Conservation (phyloP, 2,113 vertebrate species). For the Diadophis punctatus region DNA sequence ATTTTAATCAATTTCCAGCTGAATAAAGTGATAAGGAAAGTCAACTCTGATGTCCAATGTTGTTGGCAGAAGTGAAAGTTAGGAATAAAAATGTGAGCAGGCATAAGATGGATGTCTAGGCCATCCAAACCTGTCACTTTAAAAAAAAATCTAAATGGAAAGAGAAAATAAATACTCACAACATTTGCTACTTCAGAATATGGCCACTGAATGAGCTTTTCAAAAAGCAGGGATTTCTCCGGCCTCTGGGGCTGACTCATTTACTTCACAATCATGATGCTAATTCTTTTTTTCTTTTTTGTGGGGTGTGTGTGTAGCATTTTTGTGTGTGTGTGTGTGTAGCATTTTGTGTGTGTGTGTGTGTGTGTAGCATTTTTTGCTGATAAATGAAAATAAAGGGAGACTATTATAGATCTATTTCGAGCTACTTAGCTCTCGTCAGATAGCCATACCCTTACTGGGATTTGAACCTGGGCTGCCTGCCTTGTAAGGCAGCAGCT, state of each 20-base stretch:
- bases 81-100: background rate
- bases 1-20: slow-evolving; percentile 32
- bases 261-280: slow-evolving; percentile 5
- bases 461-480: no score
- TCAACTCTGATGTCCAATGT: slow-evolving; percentile 15
- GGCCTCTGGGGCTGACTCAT: background rate
- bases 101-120: background rate
- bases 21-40: slow-evolving; percentile 45
- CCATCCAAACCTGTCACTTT: slow-evolving; percentile 29
- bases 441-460: no score
- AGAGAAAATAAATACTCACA: background rate
- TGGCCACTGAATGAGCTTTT: background rate
- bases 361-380: no score
- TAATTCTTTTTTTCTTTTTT: background rate
- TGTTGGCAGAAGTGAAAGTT: background rate
- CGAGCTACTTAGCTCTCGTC: no score
- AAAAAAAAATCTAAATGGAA: background rate
- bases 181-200: slow-evolving; percentile 18
- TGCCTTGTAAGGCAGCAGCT: no score
- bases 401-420: no score
- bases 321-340: no score
- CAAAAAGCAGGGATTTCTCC: slow-evolving; percentile 12
- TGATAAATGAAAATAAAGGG: no score
- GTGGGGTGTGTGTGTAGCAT: no score
- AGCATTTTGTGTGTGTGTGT: no score